Base-by-base conservation (phyloP, 2,113 vertebrate species). In the Petaurus breviceps region DNA sequence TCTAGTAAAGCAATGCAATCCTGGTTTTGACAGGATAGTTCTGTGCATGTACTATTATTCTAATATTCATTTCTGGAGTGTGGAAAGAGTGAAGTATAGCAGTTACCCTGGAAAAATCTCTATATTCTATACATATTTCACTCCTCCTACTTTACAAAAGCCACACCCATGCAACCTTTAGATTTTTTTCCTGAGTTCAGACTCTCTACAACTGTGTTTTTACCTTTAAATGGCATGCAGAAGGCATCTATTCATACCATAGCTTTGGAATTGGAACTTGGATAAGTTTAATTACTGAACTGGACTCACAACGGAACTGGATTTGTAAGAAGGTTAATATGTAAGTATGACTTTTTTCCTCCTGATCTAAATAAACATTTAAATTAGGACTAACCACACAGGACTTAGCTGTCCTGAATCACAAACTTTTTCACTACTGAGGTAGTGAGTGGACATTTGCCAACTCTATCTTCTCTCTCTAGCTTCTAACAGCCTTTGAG, bases 201-300 rank as follows among this genome's bases (percentile, higher is more conserved):
- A 31, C 92, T 93, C 89, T 93, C 89, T 94, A 37, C 90, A 93
- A 61, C 6, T 93, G 37, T n/a, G 22, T 92, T 95, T 51, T 26
- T 89, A 9, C 77, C n/a, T 93, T 95, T 93, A 97, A 92, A 90
- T 91, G 96, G 95, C 53, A 91, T 92, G 68, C 54, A 94, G 95
- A 96, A 23, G 26, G 19, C 24, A 91, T 53, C 23, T 89, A 90
- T 52, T 55, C 93, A 92, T 84, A 77, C 93, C 54, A 95, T 22
- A 96, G 26, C 91, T 31, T 97, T 51, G 93, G 52, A 93, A 92
- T 84, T 91, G 28, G 25, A 93, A 92, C n/a, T 93, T n/a, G 57
- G 43, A 94, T 54, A n/a, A 90, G 77, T 50, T 95, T 92, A 95
- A 61, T 92, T 93, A 96, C 3, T 95, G 23, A 94, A n/a, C 8